Percentiles rank a stretch among this genome's conserved stretches.
phyloP scores from a whole-genome alignment of 2,797 vertebrate species.

The Clarias pachynema region DNA sequence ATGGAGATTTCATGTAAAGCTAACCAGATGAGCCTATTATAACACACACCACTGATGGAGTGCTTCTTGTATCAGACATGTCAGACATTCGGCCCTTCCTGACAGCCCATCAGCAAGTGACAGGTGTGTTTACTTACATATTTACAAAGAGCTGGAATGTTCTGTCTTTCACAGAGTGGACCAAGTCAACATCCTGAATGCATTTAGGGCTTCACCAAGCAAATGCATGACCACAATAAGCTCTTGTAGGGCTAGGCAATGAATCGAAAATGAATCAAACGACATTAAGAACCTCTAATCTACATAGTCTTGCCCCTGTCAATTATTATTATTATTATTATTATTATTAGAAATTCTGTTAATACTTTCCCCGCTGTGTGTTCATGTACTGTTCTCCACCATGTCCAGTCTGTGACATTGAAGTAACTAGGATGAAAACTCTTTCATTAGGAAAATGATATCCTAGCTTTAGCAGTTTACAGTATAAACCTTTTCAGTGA shows the following conservation, averaged over 20 bases:
- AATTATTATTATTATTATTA: no score
- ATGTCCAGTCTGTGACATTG: no score
- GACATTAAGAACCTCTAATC: no score
- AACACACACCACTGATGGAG: not conserved
- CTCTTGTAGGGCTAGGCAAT: not conserved
- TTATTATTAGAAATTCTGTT: no score
- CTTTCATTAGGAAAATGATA: no score
- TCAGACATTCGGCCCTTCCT: not conserved
- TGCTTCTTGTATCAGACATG: not conserved
- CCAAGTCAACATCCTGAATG: conserved; percentile 29
- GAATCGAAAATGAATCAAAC: no score
- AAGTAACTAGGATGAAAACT: no score
- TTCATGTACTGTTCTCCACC: no score
- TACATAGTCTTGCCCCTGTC: no score
- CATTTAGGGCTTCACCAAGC: not conserved
- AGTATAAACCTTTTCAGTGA: no score
- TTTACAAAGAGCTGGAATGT: conserved; percentile 17
- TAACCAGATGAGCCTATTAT: conserved; percentile 10
- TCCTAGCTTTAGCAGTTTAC: no score
- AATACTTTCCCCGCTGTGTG: no score
- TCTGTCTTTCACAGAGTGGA: conserved; percentile 4
- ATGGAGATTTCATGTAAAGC: not conserved
- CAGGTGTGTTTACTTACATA: conserved; percentile 39
- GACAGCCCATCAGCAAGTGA: conserved; percentile 18
- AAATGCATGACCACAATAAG: conserved; percentile 19